Percentiles rank a stretch among this genome's conserved stretches.
phyloP scores from a whole-genome alignment of 2,888 invertebrate species.

The Laothoe populi region DNA sequence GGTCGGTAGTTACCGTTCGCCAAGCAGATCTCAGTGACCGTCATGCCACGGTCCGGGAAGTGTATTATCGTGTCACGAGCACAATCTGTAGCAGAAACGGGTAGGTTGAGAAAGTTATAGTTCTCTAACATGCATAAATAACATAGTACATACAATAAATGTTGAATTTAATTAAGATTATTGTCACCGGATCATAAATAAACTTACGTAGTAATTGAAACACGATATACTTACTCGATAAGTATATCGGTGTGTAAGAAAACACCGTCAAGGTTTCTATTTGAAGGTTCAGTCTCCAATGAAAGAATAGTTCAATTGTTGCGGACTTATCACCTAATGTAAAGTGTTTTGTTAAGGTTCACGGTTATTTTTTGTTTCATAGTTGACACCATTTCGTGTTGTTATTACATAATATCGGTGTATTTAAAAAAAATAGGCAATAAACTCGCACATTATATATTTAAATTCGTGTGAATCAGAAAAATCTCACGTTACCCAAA shows the following conservation, averaged over 20 bases:
- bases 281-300: constrained; percentile 45
- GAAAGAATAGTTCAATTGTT: constrained; percentile 45
- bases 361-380: constrained; percentile 43
- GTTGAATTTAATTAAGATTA: constrained; percentile 5
- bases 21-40: constrained; percentile 75
- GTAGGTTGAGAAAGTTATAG: constrained; percentile 12
- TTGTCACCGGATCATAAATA: constrained; percentile 21
- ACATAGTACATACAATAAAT: neutral
- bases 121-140: neutral
- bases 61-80: constrained; percentile 83
- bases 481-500: constrained; percentile 46
- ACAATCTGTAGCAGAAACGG: constrained; percentile 76
- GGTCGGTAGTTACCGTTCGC: constrained; percentile 85
- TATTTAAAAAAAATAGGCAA: constrained; percentile 23
- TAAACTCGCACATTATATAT: constrained; percentile 15
- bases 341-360: constrained; percentile 45
- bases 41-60: constrained; percentile 77
- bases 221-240: constrained; percentile 18
- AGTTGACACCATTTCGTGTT: constrained; percentile 2
- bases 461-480: constrained; percentile 44
- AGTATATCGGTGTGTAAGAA: constrained; percentile 37
- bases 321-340: constrained; percentile 42
- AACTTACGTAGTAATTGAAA: constrained; percentile 27
- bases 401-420: constrained; percentile 7
- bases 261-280: constrained; percentile 40